Evolutionary conservation across 1,140 invertebrate species (phyloP).

Genomic region (Trialeurodes vaporariorum): DNA sequence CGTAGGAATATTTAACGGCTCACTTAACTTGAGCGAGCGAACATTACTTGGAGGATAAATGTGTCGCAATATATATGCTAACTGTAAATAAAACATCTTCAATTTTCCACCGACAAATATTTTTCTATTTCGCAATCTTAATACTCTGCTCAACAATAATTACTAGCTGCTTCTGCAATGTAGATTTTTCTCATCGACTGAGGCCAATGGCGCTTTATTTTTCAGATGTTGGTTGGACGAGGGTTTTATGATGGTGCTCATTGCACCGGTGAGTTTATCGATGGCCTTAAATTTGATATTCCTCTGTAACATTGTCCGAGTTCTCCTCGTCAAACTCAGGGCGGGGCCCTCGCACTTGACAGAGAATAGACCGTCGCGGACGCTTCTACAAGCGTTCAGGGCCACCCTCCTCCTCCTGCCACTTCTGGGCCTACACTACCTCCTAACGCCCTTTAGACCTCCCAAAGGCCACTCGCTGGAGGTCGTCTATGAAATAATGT

Average conservation of each 20-base stretch:
- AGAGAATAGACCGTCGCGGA: conserved; percentile 38
- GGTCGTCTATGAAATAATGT: conserved; percentile 65
- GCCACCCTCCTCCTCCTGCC: conserved; percentile 80
- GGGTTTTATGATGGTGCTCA: conserved; percentile 57
- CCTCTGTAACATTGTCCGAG: conserved; percentile 84
- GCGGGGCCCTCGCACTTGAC: conserved; percentile 47
- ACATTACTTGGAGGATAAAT: no score
- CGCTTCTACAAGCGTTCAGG: conserved; percentile 64
- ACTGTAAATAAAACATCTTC: no score
- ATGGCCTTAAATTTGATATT: conserved; percentile 78
- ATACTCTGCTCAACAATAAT: no score
- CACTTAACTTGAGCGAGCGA: no score
- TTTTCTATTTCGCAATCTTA: no score
- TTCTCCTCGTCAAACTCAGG: conserved; percentile 77
- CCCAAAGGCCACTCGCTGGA: conserved; percentile 53
- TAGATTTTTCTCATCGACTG: no score
- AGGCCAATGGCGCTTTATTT: conserved; percentile 15
- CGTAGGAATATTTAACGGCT: no score
- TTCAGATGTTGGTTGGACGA: conserved; percentile 72
- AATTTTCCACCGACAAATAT: no score
- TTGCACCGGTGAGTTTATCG: conserved; percentile 65
- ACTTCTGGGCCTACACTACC: conserved; percentile 68
- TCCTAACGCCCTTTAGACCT: conserved; percentile 81
- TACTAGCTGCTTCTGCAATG: no score
- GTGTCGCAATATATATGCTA: no score